Evolutionary conservation across 1,140 invertebrate species (phyloP).

Genomic region (Melitaea cinxia): DNA sequence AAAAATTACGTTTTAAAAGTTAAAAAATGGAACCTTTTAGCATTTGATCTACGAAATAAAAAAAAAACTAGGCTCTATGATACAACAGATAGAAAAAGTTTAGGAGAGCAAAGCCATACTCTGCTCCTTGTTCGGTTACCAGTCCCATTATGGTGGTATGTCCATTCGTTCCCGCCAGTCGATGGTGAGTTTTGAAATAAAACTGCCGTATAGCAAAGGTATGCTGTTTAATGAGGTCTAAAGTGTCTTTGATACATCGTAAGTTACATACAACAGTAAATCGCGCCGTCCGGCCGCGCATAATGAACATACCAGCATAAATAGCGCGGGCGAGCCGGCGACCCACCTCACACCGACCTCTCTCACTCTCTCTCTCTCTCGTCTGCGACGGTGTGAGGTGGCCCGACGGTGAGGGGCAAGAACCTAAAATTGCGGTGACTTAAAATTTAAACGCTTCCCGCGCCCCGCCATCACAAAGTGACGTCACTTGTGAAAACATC

Average conservation of each 20-base stretch:
- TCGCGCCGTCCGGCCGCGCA: slow-evolving; percentile 37
- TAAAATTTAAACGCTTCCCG: slow-evolving; percentile 12
- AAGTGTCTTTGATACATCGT: slow-evolving; percentile 69
- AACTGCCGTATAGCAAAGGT: slow-evolving; percentile 70
- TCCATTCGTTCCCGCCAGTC: slow-evolving; percentile 52
- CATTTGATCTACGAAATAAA: slow-evolving; percentile 36
- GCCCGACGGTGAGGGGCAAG: slow-evolving; percentile 16
- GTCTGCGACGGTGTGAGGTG: too few relatives aligned
- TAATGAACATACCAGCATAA: slow-evolving; percentile 78
- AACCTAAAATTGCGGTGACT: slow-evolving; percentile 33
- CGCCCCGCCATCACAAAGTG: slow-evolving; percentile 15
- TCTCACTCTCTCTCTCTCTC: too few relatives aligned
- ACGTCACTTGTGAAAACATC: slow-evolving; percentile 15
- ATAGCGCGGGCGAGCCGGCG: slow-evolving; percentile 20
- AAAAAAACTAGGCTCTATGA: slow-evolving; percentile 2
- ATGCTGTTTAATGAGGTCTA: slow-evolving; percentile 75
- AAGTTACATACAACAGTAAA: slow-evolving; percentile 53
- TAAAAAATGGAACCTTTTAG: slow-evolving; percentile 31
- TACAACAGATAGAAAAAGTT: not conserved
- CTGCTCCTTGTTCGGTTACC: slow-evolving; percentile 40
- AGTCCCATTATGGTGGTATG: slow-evolving; percentile 67
- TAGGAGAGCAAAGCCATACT: not conserved
- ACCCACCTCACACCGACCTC: not conserved
- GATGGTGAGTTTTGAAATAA: slow-evolving; percentile 61
- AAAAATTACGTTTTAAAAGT: slow-evolving; percentile 29